Conservation (phyloP, 2,113 vertebrate species). For the Brachypteracias leptosomus region DNA sequence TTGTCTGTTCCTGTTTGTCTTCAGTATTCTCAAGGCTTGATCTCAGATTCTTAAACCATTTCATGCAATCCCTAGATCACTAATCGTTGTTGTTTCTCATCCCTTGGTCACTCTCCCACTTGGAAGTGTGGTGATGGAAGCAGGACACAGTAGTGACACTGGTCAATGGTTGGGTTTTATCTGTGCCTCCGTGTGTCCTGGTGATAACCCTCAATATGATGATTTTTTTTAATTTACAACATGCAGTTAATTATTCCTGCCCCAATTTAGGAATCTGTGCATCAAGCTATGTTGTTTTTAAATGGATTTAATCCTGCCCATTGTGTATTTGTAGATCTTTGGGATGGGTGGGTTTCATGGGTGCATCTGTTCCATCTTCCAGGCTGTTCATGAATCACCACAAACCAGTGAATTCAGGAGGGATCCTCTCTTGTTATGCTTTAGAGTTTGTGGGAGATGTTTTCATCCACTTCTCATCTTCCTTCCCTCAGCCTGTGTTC, state of each 20-base stretch:
- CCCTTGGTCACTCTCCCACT: not conserved
- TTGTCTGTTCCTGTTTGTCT: not conserved
- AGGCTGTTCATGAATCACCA: not conserved
- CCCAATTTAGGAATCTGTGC: not conserved
- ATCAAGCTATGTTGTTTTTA: not conserved
- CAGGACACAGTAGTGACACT: not conserved
- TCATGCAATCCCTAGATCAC: not conserved
- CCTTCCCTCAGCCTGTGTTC: not conserved
- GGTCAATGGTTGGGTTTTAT: not conserved
- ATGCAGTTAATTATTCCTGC: not conserved
- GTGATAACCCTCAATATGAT: not conserved
- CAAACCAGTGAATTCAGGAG: not conserved
- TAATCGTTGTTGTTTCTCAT: rapidly evolving
- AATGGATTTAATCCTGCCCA: not conserved
- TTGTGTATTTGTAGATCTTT: not conserved
- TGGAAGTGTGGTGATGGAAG: rapidly evolving
- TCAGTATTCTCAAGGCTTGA: not conserved
- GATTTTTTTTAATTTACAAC: not conserved
- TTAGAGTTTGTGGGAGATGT: not conserved
- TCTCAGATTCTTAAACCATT: not conserved
- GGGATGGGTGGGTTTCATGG: not conserved
- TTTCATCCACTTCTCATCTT: not conserved
- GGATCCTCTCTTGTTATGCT: not conserved
- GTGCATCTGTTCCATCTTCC: not conserved
- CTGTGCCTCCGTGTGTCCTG: not conserved